These are phyloP conservation scores for Andrena flavipes DNA, from an alignment of 2,888 invertebrate genomes.

Conservation along the genomic window DNA sequence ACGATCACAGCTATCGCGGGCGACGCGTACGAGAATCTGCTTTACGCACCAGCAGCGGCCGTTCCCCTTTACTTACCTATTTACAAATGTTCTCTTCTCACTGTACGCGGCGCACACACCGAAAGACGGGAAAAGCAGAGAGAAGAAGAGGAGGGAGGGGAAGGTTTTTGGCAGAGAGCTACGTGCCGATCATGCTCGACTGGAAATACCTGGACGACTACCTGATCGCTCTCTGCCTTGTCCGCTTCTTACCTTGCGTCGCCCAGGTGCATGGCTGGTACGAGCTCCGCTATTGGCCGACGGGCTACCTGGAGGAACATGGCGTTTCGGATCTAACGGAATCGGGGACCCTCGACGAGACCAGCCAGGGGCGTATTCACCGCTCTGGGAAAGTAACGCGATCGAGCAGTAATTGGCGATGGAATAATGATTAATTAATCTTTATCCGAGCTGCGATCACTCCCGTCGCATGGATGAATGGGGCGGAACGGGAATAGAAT, in stretches of 20 bases:
- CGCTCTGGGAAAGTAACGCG: neutral
- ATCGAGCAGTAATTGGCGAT: slow-evolving; percentile 2
- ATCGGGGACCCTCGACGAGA: slow-evolving; percentile 58
- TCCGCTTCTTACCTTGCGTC: slow-evolving; percentile 68
- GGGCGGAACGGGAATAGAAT: neutral
- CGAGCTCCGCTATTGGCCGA: slow-evolving; percentile 68
- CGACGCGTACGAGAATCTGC: slow-evolving; percentile 29
- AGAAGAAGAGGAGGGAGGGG: slow-evolving; percentile 34
- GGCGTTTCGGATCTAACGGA: slow-evolving; percentile 67
- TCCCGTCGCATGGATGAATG: neutral
- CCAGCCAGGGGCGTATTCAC: slow-evolving; percentile 35
- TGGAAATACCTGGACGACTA: slow-evolving; percentile 81
- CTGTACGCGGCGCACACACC: slow-evolving; percentile 50
- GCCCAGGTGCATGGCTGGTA: slow-evolving; percentile 70
- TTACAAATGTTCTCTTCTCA: slow-evolving; percentile 74
- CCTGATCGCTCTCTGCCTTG: slow-evolving; percentile 65
- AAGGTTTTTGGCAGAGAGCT: slow-evolving; percentile 65
- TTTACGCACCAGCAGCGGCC: slow-evolving; percentile 18
- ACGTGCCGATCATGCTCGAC: slow-evolving; percentile 82
- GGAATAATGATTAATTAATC: slow-evolving; percentile 15
- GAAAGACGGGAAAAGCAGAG: slow-evolving; percentile 20
- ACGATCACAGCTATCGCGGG: slow-evolving; percentile 33
- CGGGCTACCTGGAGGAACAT: slow-evolving; percentile 43
- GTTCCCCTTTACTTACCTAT: slow-evolving; percentile 76
- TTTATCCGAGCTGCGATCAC: neutral